Conservation (phyloP, 2,888 invertebrate genomes). For the Entomobrya proxima region DNA sequence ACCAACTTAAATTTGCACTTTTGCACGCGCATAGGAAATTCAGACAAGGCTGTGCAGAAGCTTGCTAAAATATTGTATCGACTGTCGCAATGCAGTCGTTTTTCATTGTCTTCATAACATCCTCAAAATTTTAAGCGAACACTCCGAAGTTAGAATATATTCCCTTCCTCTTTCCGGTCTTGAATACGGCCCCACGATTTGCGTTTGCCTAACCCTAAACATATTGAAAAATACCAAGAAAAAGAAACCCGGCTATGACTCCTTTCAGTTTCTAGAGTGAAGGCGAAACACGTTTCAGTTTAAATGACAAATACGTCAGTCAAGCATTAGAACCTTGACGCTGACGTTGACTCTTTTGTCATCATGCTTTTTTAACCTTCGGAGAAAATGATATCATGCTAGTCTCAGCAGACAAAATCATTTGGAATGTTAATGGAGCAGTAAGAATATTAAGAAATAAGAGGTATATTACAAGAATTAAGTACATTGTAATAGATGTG, state of each 20-base stretch:
- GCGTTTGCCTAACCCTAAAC: no score
- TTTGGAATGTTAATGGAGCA: conserved; percentile 18
- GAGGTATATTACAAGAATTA: not conserved
- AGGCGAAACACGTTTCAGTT: not conserved
- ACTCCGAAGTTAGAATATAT: no score
- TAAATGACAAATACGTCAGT: not conserved
- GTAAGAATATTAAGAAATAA: not conserved
- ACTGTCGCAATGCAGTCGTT: conserved; percentile 39
- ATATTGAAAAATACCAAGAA: no score
- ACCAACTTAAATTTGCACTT: not conserved
- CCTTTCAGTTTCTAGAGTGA: not conserved
- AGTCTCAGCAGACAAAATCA: not conserved
- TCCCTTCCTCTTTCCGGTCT: no score
- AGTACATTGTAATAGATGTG: no score
- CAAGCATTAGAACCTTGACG: not conserved
- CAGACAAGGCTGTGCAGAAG: not conserved
- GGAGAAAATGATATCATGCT: not conserved
- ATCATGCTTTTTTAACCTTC: conserved; percentile 12
- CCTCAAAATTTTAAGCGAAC: not conserved
- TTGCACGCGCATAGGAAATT: not conserved
- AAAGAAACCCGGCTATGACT: no score
- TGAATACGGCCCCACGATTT: no score
- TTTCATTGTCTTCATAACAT: not conserved
- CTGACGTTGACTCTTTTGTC: conserved; percentile 8
- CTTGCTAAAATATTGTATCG: not conserved